Evolutionary conservation across 1,140 invertebrate species (phyloP), one percentile per base, ranked within the genome.

Genomic region (Neoseiulus cucumeris): DNA sequence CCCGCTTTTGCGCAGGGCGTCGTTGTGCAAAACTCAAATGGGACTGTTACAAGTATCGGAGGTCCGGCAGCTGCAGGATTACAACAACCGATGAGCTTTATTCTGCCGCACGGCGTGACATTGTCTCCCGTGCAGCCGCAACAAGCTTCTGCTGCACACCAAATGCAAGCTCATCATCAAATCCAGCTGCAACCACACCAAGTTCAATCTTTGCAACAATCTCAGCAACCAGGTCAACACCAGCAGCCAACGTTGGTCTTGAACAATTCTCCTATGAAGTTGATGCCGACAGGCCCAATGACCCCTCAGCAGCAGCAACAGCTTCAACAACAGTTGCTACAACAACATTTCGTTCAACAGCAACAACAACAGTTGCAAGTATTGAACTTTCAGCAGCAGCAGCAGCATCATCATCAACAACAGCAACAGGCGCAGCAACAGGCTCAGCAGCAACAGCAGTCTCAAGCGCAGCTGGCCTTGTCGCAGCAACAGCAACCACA

Each of bases 11-110:
- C 51, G 51, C 51, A 59, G 51, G 51, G 51, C 33, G 51, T 59
- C 51, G 51, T 59, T 59, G 51, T 59, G 51, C 51, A 59, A 17
- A 59, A 59, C 22, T 59, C 51, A 14, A 59, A 59, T 33, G 51
- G 51, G 51, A 59, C 51, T 59, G 51, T 59, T 25, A 59, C 51
- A 25, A 59, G 51, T 20, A 59, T 59, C 51, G 51, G 51, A 33
- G 51, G 51, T 33, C 51, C 51, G 22, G 33, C 14, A 29, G 33
- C 33, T 39, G 33, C 33, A 39, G 33, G 33, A 4, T 9, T 39
- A 39, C 51, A 25, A 5, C 51, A 59, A 25, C 14, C 17, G 9
- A 59, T 59, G 51, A 59, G 51, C 51, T 59, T 59, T 20, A 59
- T 59, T 25, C 51, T 59, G 4, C 51, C 51, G 22, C 14, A 59